These are phyloP conservation scores for Rotaria macrura DNA, from an alignment of 2,888 invertebrate genomes.

Conservation along the genomic window DNA sequence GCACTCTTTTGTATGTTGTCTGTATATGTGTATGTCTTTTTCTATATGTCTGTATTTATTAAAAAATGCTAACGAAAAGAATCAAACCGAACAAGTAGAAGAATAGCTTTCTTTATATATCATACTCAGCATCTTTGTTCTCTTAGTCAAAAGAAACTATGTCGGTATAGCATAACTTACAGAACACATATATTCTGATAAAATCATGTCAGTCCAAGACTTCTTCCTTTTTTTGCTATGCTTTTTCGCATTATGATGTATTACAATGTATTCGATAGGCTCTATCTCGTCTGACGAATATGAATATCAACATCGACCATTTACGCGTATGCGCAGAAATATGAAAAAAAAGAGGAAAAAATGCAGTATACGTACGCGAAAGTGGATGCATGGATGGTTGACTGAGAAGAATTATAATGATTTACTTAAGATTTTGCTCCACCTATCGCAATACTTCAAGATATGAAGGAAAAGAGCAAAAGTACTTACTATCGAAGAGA, in stretches of 20 bases:
- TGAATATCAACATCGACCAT: neutral
- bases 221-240: neutral
- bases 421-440: neutral
- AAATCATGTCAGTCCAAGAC: neutral
- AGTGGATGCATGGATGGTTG: constrained; percentile 1
- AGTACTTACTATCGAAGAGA: neutral
- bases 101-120: neutral
- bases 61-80: neutral
- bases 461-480: neutral
- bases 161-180: neutral
- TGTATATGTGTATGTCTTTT: neutral
- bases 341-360: neutral
- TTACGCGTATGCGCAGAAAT: neutral
- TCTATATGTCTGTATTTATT: neutral
- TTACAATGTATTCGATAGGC: neutral
- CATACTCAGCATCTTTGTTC: neutral
- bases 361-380: neutral
- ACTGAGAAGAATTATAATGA: constrained; percentile 12
- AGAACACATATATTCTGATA: neutral
- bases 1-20: neutral
- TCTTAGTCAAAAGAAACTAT: neutral
- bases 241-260: neutral
- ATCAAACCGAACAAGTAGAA: neutral
- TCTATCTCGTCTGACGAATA: neutral
- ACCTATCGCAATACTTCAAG: neutral